Percentiles rank a stretch among this genome's conserved stretches.
Conservation (phyloP, 2,888 invertebrate genomes). For the Abrostola tripartita region DNA sequence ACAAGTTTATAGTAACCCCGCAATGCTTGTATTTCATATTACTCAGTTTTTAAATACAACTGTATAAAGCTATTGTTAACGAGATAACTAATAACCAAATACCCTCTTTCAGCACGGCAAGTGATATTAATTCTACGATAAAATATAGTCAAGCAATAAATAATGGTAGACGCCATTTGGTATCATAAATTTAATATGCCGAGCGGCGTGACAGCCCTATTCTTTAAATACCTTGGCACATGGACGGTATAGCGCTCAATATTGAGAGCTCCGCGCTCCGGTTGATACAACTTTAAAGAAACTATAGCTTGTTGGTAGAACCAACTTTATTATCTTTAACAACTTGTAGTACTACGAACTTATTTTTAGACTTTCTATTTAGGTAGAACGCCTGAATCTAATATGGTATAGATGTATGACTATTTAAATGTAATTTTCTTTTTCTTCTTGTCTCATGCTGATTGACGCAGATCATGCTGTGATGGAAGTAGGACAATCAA, state of each 20-base stretch:
- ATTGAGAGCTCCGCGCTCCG: constrained; percentile 49
- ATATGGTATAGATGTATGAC: too few species aligned
- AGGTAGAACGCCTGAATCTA: too few species aligned
- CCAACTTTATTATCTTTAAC: constrained; percentile 27
- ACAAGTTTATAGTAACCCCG: too few species aligned
- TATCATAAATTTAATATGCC: constrained; percentile 7
- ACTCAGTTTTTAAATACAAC: too few species aligned
- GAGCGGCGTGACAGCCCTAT: constrained; percentile 28
- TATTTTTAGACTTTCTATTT: too few species aligned
- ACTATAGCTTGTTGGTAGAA: constrained; percentile 36
- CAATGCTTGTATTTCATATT: too few species aligned
- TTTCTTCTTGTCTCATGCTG: too few species aligned
- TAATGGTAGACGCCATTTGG: constrained; percentile 4
- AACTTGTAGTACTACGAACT: constrained; percentile 4
- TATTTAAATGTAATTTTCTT: too few species aligned
- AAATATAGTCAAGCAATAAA: constrained; percentile 12
- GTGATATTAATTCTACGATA: constrained; percentile 2
- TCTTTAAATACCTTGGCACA: constrained; percentile 49
- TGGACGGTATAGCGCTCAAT: constrained; percentile 33
- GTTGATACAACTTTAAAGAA: constrained; percentile 55
- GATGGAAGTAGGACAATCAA: too few species aligned
- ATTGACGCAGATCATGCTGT: too few species aligned
- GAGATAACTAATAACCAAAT: not conserved
- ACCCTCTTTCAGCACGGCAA: not conserved
- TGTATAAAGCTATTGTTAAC: not conserved